phyloP scores from a whole-genome alignment of 2,888 invertebrate species.

The Sceliomorpha sp. region DNA sequence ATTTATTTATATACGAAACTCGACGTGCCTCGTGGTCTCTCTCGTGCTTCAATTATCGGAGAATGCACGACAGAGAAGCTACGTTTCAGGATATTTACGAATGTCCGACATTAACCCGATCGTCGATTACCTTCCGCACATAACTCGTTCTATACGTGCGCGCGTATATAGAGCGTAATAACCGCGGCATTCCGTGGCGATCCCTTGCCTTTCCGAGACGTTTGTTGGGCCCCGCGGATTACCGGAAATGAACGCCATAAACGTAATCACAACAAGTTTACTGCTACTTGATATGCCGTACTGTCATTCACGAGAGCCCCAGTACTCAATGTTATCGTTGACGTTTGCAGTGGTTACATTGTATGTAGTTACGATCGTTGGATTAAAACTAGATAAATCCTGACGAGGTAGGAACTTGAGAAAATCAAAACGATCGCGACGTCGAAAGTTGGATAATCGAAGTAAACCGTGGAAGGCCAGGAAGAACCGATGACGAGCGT shows the following conservation, averaged over 20 bases:
- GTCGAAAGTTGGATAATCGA: too few species aligned
- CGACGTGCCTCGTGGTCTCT: too few species aligned
- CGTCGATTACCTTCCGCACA: constrained; percentile 34
- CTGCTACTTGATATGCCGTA: not conserved
- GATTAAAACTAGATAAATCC: too few species aligned
- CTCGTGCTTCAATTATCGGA: too few species aligned
- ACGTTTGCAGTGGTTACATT: too few species aligned
- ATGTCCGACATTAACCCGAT: constrained; percentile 43
- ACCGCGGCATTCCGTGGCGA: constrained; percentile 20
- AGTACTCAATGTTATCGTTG: not conserved
- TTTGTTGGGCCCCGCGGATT: constrained; percentile 4
- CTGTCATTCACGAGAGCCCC: constrained; percentile 15
- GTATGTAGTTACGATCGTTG: too few species aligned
- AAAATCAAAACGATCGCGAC: too few species aligned
- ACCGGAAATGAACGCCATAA: constrained; percentile 45
- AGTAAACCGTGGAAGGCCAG: constrained; percentile 11
- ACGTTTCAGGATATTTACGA: constrained; percentile 31
- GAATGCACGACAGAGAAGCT: too few species aligned
- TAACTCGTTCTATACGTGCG: constrained; percentile 35
- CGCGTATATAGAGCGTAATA: constrained; percentile 33
- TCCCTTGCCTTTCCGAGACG: not conserved
- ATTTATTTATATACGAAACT: too few species aligned
- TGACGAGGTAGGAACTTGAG: too few species aligned
- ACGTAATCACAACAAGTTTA: constrained; percentile 40
- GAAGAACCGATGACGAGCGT: constrained; percentile 28